Base-by-base conservation (phyloP, 2,113 vertebrate species). In the Tetraodon nigroviridis region DNA sequence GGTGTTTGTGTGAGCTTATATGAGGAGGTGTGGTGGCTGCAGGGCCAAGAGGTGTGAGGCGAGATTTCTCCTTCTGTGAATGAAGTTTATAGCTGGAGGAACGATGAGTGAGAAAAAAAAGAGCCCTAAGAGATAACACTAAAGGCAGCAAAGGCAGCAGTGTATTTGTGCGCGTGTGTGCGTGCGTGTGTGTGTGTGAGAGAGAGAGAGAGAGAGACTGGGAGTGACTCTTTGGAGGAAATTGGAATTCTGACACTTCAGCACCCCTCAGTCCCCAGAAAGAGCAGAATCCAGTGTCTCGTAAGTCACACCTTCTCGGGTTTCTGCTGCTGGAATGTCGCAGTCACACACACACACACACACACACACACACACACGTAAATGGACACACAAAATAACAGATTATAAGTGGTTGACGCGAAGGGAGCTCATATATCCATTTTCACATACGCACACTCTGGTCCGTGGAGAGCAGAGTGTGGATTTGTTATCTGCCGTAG, bases 221-320 rank as follows among this genome's bases (percentile, higher is more conserved):
- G 51, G 62, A 80, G 76, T 58, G 75, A 83, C 55, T 64, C 42
- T 64, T 75, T 81, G 71, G 69, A 82, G 79, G 75, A 85, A 84
- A 87, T 64, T 81, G 66, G 60, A 75, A 81, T 84, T 87, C 70
- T 80, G 77, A 81, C 87, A 84, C 85, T 84, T 83, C 75, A 59
- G 79, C 80, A 73, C 77, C 77, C 75, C 58, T 69, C 64, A 45
- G 69, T 50, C 82, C 60, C 64, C 63, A 81, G 79, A 82, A 84
- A 71, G 71, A 78, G 71, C 59, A 64, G 64, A 85, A 84, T 82
- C 73, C 65, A 82, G 73, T 64, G 77, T 85, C 81, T 84, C 37
- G 55, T 79, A 81, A 78, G 76, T 88, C 76, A 69, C 80, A 86
- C 80, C 78, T 81, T 84, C 87, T 88, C 82, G 67, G 65, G 85